phyloP scores from a whole-genome alignment of 2,888 invertebrate species.

The Andrena bucephala region DNA sequence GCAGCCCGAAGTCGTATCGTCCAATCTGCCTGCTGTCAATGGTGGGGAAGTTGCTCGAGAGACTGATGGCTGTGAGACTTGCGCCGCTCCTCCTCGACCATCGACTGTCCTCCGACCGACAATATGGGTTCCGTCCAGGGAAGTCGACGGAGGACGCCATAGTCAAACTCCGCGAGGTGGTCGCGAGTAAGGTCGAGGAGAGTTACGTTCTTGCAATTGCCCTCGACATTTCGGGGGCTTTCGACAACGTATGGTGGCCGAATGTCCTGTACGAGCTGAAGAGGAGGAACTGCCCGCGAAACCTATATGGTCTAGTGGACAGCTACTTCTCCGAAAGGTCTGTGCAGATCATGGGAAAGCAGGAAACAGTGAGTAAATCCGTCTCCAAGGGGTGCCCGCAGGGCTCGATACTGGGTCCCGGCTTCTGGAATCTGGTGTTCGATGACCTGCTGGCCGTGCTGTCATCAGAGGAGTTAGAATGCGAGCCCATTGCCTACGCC shows the following conservation, averaged over 20 bases:
- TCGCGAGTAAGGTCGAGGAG: no score
- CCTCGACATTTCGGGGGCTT: no score
- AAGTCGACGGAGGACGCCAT: no score
- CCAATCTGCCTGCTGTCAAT: neutral
- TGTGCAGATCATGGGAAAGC: neutral
- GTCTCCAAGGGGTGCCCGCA: neutral
- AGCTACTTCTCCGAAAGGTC: neutral
- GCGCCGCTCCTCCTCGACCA: constrained; percentile 5
- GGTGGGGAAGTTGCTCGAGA: neutral
- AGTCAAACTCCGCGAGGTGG: no score
- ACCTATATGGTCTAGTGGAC: neutral
- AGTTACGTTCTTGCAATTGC: no score
- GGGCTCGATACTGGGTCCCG: neutral
- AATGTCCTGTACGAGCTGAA: neutral
- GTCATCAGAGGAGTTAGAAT: neutral
- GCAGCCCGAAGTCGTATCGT: no score
- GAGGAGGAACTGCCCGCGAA: neutral
- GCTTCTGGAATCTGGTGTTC: neutral
- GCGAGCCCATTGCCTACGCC: neutral
- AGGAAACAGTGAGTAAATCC: neutral
- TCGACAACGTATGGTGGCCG: neutral
- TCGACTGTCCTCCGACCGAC: neutral
- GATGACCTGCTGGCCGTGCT: neutral
- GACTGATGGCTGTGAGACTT: neutral
- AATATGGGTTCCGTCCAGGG: no score